Conservation (phyloP, 1,140 invertebrate genomes). For the Papilio glaucus region DNA sequence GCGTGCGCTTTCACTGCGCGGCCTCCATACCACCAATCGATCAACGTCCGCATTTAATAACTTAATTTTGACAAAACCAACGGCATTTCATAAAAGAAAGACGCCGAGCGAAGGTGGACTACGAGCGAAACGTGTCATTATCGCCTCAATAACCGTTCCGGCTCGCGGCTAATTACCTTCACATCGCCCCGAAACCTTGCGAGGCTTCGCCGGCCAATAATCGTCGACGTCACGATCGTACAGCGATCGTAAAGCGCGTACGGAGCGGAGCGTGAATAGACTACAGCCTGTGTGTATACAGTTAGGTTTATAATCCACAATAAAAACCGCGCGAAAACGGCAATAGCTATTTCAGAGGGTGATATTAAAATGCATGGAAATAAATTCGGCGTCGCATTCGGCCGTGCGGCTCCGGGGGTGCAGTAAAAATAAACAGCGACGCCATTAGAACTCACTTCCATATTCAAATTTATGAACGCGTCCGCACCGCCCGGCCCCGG, state of each 20-base stretch:
- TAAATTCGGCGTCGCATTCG: slow-evolving; percentile 83
- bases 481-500: slow-evolving; percentile 55
- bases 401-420: slow-evolving; percentile 78
- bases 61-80: slow-evolving; percentile 72
- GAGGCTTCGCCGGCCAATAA: slow-evolving; percentile 70
- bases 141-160: slow-evolving; percentile 58
- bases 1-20: slow-evolving; percentile 69
- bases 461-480: slow-evolving; percentile 83
- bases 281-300: slow-evolving; percentile 43
- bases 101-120: slow-evolving; percentile 47
- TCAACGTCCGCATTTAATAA: slow-evolving; percentile 75
- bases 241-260: slow-evolving; percentile 64
- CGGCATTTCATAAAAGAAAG: slow-evolving; percentile 66
- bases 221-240: slow-evolving; percentile 50
- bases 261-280: slow-evolving; percentile 60
- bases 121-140: slow-evolving; percentile 59
- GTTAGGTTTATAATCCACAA: slow-evolving; percentile 64
- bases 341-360: slow-evolving; percentile 81
- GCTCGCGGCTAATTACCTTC: slow-evolving; percentile 64
- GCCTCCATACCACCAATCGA: slow-evolving; percentile 67
- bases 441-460: slow-evolving; percentile 83
- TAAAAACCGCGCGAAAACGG: slow-evolving; percentile 80
- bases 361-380: slow-evolving; percentile 84
- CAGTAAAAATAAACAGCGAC: slow-evolving; percentile 83
- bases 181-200: slow-evolving; percentile 59